Evolutionary conservation across 2,113 vertebrate genomes (phyloP), one percentile per base, ranked within the genome.

Genomic region (Hyperopisus bebe): DNA sequence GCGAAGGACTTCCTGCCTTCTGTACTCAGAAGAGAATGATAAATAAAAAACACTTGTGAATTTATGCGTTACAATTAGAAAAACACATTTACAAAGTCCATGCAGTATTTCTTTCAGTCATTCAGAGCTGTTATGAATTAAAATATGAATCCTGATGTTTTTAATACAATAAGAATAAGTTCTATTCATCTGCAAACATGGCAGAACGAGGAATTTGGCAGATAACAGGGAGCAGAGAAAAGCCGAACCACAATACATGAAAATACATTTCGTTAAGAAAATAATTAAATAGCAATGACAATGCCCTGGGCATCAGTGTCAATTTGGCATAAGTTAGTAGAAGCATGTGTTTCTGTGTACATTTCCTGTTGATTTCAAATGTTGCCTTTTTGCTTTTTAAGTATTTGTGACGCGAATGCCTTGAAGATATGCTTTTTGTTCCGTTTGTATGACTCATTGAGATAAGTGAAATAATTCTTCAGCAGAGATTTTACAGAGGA

Each of bases 141-240:
- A 70, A 70, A 70, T 70, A 31, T 70, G 62, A 31, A 70, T 70
- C 62, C 62, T 70, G n/a, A 70, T 70, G 62, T 31, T 70, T 31
- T 31, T 31, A 70, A 70, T 70, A 31, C 27, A 31, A 31, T 70
- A 27, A 70, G 9, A 70, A 70, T 70, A 70, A 70, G n/a, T 27
- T 70, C 62, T 70, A 70, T 70, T 70, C 62, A 70, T 70, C 62
- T 70, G 62, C n/a, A 70, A 70, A 70, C 62, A 70, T 70, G n/a
- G 62, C n/a, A n/a, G n/a, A 70, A 31, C 2, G 10, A 70, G 62
- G 10, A 70, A 70, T 31, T 70, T 31, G 9, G 10, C 62, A 70
- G n/a, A 70, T 70, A 70, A 70, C n/a, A 31, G 62, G 62, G n/a
- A 70, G 62, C n/a, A 11, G 9, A 70, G 62, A 13, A 70, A 11